Base-by-base conservation (phyloP, 2,113 vertebrate genomes). In the Anarhynchus alexandrinus region DNA sequence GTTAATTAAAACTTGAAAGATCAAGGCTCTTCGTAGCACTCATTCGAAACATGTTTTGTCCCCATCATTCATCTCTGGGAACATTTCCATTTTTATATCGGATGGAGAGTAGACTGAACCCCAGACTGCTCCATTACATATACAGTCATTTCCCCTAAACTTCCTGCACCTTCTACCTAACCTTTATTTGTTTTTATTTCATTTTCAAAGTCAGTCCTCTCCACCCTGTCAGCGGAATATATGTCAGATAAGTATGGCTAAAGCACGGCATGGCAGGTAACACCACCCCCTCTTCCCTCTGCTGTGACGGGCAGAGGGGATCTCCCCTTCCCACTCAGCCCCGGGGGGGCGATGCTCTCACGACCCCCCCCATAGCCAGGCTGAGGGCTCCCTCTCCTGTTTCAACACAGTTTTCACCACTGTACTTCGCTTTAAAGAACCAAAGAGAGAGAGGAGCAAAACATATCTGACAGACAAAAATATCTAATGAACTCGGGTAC, bases 351-450 rank as follows among this genome's bases (percentile, higher is more conserved):
- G 4, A 11, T 72, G 71, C 55, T 51, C 49, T 51, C 49, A 25
- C 22, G 49, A 23, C 49, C 49, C 55, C 38, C 61, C 52, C 52
- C 58, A 87, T 52, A 15, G 5, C 43, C 86, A 32, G 40, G 90
- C 71, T 90, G 25, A 77, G 95, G 83, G 90, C 96, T 95, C 95
- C 96, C 92, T 90, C 93, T 95, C 85, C 93, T 92, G 92, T 90
- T 85, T 20, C 54, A 34, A 58, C 1, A 11, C 49, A 21, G 32
- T 65, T 84, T 27, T 87, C 78, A 66, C 47, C 43, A 16, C 38
- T 16, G 1, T 2, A 25, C 16, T 61, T 23, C 1, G 1, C 57
- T 34, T 29, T 6, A 51, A 74, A 61, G 27, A 82, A 32, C 43
- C 65, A 45, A 10, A 0, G 4, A 21, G 15, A 62, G 27, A 62